phyloP scores from a whole-genome alignment of 2,797 vertebrate genomes.

The Sparus aurata region DNA sequence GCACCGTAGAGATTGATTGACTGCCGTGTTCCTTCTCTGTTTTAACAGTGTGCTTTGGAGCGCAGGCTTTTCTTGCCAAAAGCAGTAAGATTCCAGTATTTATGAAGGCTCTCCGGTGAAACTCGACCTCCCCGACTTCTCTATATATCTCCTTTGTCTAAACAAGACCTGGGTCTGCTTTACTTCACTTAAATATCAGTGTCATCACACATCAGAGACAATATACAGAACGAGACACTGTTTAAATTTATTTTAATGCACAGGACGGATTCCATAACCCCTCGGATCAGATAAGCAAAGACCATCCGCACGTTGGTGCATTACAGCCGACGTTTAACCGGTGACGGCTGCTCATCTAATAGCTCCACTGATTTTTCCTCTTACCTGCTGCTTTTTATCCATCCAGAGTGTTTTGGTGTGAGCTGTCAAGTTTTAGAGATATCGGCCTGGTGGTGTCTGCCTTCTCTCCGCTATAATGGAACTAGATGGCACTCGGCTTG shows the following conservation, averaged over 20 bases:
- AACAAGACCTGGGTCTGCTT: conserved; percentile 62
- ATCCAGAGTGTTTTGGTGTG: too few species aligned
- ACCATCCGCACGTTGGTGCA: neutral
- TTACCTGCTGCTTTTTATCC: too few species aligned
- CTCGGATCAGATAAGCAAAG: conserved; percentile 21
- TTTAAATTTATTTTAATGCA: conserved; percentile 47
- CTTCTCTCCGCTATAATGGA: too few species aligned
- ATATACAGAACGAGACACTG: conserved; percentile 46
- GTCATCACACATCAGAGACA: conserved; percentile 48
- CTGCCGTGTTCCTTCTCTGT: conserved; percentile 21
- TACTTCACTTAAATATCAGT: conserved; percentile 53
- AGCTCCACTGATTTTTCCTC: neutral
- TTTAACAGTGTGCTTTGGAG: conserved; percentile 28
- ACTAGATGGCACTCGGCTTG: too few species aligned
- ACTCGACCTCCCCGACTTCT: conserved; percentile 36
- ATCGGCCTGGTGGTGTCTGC: too few species aligned
- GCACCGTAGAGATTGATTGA: conserved; percentile 23
- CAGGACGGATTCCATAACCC: conserved; percentile 24
- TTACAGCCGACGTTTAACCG: neutral
- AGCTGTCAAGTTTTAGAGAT: too few species aligned
- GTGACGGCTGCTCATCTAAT: neutral
- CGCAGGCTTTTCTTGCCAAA: conserved; percentile 26
- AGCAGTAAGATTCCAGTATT: conserved; percentile 55
- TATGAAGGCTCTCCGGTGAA: conserved; percentile 55
- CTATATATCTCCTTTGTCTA: conserved; percentile 61